Conservation (phyloP, 2,888 invertebrate genomes). For the Noctua janthe region DNA sequence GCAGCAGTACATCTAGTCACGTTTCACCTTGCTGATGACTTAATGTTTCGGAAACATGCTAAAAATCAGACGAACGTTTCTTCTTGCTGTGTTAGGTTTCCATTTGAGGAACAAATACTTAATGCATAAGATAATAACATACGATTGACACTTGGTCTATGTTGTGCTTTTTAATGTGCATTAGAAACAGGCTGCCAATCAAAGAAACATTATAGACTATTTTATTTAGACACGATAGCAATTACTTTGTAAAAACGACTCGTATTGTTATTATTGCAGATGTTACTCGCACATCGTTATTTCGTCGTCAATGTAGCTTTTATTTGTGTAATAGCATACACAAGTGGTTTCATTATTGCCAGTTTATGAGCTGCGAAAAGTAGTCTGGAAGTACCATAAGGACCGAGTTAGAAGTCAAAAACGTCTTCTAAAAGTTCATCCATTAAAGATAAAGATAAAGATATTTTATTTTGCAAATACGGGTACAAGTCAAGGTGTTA, state of each 20-base stretch:
- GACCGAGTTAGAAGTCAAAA: neutral
- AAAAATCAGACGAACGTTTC: neutral
- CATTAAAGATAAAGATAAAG: too few relatives aligned
- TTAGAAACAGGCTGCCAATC: constrained; percentile 42
- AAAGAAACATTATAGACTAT: constrained; percentile 32
- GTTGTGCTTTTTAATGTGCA: constrained; percentile 5
- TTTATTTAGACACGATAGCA: constrained; percentile 48
- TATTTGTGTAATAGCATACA: constrained; percentile 9
- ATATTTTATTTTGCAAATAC: too few relatives aligned
- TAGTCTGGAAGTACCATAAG: neutral
- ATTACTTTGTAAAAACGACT: constrained; percentile 34
- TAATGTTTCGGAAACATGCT: neutral
- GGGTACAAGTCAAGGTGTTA: too few relatives aligned
- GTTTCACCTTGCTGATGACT: neutral
- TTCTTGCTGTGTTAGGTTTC: too few relatives aligned
- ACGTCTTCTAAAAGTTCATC: neutral
- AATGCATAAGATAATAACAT: neutral
- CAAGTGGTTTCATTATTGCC: neutral
- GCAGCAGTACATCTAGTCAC: neutral
- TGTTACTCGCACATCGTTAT: constrained; percentile 4
- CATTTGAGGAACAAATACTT: neutral
- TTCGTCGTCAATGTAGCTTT: constrained; percentile 15
- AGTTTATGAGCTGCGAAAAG: neutral
- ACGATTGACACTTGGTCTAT: neutral
- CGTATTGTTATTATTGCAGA: constrained; percentile 7